phyloP scores from a whole-genome alignment of 2,888 invertebrate genomes.

The Heliconius ismenius region DNA sequence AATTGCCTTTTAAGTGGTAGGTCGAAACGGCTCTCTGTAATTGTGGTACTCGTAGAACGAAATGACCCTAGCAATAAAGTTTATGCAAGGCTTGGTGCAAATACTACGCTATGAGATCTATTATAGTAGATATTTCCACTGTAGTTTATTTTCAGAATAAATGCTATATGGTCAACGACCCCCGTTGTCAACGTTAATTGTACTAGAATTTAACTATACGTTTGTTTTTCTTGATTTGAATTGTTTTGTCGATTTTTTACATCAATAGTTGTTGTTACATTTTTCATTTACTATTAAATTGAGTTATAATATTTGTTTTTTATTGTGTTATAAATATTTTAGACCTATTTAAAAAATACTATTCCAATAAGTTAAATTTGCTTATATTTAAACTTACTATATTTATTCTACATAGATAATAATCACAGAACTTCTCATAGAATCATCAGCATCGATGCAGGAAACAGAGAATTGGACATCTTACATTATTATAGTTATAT shows the following conservation, averaged over 20 bases:
- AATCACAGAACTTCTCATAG: neutral
- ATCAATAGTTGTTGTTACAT: no score
- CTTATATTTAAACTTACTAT: neutral
- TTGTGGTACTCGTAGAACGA: conserved; percentile 29
- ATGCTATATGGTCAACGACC: conserved; percentile 61
- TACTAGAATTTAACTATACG: conserved; percentile 47
- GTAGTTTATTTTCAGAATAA: conserved; percentile 45
- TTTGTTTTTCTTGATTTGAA: neutral
- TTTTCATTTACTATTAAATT: neutral
- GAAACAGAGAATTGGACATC: conserved; percentile 28
- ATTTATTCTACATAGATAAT: neutral
- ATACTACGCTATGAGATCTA: conserved; percentile 39
- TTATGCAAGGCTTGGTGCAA: conserved; percentile 44
- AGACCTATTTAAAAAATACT: neutral
- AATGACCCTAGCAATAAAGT: conserved; percentile 42
- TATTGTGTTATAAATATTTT: neutral
- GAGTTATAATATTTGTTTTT: neutral
- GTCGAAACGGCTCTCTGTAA: conserved; percentile 31
- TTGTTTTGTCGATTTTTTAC: neutral
- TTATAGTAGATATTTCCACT: conserved; percentile 43
- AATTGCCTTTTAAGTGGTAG: conserved; percentile 24
- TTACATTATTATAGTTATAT: conserved; percentile 30
- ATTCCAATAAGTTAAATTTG: neutral
- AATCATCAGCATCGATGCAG: conserved; percentile 12
- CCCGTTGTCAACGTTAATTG: conserved; percentile 54